phyloP scores from a whole-genome alignment of 2,888 invertebrate species.

The Automeris io region DNA sequence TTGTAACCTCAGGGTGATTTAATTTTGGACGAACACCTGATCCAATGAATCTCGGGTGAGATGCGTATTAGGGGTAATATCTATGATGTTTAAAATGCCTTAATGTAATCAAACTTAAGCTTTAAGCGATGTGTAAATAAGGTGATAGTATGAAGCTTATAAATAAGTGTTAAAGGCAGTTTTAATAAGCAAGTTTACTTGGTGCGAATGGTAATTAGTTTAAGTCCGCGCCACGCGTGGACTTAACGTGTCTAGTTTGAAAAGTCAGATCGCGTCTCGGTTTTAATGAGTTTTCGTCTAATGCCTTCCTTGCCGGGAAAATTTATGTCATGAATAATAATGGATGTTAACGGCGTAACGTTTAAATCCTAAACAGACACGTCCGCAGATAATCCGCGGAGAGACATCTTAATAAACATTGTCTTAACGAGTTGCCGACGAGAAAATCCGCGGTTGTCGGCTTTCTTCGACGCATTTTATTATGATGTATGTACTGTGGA shows the following conservation, averaged over 20 bases:
- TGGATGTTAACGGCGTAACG: slow-evolving; percentile 61
- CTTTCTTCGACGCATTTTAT: slow-evolving; percentile 4
- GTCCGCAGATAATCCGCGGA: slow-evolving; percentile 57
- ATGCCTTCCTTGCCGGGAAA: slow-evolving; percentile 67
- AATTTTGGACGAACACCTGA: no score
- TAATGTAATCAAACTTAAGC: neutral
- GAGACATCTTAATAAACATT: slow-evolving; percentile 62
- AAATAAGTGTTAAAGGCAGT: slow-evolving; percentile 61
- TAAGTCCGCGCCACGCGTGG: slow-evolving; percentile 66
- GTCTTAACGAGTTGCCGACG: slow-evolving; percentile 54
- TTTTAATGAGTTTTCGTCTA: slow-evolving; percentile 76
- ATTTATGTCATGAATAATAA: slow-evolving; percentile 76
- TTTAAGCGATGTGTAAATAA: slow-evolving; percentile 15
- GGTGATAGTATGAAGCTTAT: slow-evolving; percentile 36
- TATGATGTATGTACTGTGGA: no score
- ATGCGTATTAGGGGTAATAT: no score
- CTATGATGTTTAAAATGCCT: no score
- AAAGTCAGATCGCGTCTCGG: slow-evolving; percentile 71
- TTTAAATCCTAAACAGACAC: slow-evolving; percentile 66
- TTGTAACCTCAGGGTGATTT: no score
- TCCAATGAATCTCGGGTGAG: no score
- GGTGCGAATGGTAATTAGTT: slow-evolving; percentile 66
- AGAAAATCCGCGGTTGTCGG: slow-evolving; percentile 25
- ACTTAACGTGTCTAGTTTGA: slow-evolving; percentile 75
- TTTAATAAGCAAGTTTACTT: slow-evolving; percentile 65